These are phyloP conservation scores for Xenopus laevis DNA, from an alignment of 2,113 vertebrate genomes.

Conservation along the genomic window DNA sequence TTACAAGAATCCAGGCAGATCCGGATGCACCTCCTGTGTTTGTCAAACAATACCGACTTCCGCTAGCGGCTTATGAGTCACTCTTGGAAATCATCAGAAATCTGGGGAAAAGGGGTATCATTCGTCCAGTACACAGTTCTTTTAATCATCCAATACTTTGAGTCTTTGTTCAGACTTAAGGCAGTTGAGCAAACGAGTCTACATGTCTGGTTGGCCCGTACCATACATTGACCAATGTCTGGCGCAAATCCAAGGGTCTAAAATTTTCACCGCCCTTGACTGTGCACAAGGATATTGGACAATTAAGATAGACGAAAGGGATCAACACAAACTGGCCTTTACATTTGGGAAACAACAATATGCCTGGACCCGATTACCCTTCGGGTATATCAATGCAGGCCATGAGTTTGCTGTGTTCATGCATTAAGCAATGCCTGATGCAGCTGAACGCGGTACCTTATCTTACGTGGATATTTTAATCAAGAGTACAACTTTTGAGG, in stretches of 20 bases:
- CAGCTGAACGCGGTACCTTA: too few species aligned
- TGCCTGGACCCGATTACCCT: neutral
- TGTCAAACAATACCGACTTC: neutral
- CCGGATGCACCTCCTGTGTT: neutral
- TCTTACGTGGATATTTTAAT: too few species aligned
- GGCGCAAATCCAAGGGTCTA: neutral
- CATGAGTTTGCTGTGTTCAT: neutral
- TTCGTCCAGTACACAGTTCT: neutral
- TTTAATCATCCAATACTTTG: neutral
- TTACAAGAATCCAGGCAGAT: neutral
- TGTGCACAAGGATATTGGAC: constrained; percentile 15
- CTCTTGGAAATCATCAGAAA: neutral
- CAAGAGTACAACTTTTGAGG: too few species aligned
- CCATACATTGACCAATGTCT: neutral
- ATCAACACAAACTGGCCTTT: constrained; percentile 3
- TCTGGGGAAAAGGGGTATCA: neutral
- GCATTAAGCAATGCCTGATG: neutral
- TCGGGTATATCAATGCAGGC: neutral
- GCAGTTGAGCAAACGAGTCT: neutral
- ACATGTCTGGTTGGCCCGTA: too few species aligned
- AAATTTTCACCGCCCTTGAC: neutral
- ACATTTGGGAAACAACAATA: constrained; percentile 8
- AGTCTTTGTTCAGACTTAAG: neutral
- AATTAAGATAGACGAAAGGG: neutral
- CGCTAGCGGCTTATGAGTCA: neutral